Evolutionary conservation across 2,888 invertebrate species (phyloP).

Genomic region (Mimumesa dahlbomi): DNA sequence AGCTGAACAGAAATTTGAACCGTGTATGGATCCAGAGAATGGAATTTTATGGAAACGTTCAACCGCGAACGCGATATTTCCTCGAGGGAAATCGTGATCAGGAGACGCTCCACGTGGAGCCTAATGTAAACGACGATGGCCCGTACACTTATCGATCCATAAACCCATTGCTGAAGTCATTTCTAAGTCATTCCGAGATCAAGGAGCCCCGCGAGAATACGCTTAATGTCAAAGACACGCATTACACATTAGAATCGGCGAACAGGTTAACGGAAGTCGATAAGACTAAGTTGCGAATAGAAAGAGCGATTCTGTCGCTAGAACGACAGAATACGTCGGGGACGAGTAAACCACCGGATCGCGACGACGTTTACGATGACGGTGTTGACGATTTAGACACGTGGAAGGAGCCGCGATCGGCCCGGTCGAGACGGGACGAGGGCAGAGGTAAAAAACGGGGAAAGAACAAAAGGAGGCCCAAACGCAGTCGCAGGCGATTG

Average conservation of each 20-base stretch:
- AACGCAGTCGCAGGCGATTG: conserved; percentile 77
- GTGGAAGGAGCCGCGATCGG: conserved; percentile 65
- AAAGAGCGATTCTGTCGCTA: conserved; percentile 55
- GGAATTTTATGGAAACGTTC: too few species aligned
- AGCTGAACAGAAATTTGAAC: conserved; percentile 63
- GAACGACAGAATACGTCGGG: conserved; percentile 49
- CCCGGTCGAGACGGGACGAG: conserved; percentile 71
- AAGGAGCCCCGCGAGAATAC: too few species aligned
- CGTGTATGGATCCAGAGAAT: conserved; percentile 35
- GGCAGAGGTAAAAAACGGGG: conserved; percentile 76
- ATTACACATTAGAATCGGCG: too few species aligned
- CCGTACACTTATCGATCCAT: conserved; percentile 8
- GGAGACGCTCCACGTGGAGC: too few species aligned
- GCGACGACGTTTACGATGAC: conserved; percentile 41
- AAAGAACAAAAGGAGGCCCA: conserved; percentile 73
- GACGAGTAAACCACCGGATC: conserved; percentile 3
- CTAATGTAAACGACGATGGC: neutral
- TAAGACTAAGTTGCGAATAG: conserved; percentile 20
- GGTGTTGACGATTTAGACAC: conserved; percentile 34
- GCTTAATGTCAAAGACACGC: too few species aligned
- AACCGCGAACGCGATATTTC: too few species aligned
- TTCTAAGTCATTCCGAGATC: too few species aligned
- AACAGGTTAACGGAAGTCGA: too few species aligned
- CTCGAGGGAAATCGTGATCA: too few species aligned
- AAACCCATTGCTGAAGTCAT: neutral